Conservation (phyloP, 2,113 vertebrate genomes). For the Drymodes brunneopygia region DNA sequence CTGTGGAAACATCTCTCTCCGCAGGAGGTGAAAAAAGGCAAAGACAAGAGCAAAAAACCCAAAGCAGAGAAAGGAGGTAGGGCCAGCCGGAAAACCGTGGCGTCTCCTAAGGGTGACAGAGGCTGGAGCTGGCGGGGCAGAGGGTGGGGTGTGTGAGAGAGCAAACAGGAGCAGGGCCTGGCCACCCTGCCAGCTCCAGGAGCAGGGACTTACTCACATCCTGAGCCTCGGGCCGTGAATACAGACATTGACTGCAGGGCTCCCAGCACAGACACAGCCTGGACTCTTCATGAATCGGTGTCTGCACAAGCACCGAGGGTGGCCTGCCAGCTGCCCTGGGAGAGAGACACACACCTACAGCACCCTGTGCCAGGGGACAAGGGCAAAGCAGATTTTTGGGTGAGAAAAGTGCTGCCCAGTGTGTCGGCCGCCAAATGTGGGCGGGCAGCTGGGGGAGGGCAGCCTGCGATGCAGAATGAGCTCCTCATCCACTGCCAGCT, state of each 20-base stretch:
- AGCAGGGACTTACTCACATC: neutral
- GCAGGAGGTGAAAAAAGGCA: slow-evolving; percentile 67
- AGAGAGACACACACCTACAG: neutral
- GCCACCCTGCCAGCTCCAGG: neutral
- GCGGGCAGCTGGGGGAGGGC: neutral
- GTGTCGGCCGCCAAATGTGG: neutral
- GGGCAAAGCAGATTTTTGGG: neutral
- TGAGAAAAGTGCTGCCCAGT: neutral
- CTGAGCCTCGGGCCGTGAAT: neutral
- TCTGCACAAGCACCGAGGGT: neutral
- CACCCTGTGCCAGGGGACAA: neutral
- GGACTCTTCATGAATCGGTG: neutral
- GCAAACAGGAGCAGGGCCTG: neutral
- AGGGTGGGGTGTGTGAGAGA: neutral
- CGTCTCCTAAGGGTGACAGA: slow-evolving; percentile 53
- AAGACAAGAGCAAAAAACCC: slow-evolving; percentile 61
- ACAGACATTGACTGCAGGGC: neutral
- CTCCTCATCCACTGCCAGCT: neutral
- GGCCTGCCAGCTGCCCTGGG: neutral
- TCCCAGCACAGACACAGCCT: neutral
- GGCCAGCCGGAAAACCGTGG: neutral
- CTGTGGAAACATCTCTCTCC: neutral
- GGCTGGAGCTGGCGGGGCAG: neutral
- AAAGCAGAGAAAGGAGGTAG: slow-evolving; percentile 17
- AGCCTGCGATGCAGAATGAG: neutral